phyloP scores from a whole-genome alignment of 2,888 invertebrate genomes.

The Agonopterix arenella region DNA sequence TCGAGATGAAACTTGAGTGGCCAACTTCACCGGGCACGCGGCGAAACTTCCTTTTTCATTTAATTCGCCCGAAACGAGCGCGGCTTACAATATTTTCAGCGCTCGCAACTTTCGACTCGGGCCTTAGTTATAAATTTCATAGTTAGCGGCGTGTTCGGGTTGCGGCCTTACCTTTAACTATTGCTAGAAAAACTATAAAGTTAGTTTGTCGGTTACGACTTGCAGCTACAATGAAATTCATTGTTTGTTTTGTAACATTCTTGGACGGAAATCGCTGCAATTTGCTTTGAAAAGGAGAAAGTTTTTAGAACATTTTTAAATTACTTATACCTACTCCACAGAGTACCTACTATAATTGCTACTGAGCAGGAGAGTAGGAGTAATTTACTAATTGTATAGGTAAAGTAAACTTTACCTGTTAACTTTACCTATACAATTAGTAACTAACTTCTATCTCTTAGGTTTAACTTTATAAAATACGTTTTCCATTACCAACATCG shows the following conservation, averaged over 20 bases:
- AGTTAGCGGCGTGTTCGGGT: slow-evolving; percentile 31
- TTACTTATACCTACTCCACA: too few relatives aligned
- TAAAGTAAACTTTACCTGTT: too few relatives aligned
- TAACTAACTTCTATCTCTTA: too few relatives aligned
- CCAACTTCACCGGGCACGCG: slow-evolving; percentile 63
- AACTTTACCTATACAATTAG: too few relatives aligned
- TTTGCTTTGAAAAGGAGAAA: too few relatives aligned
- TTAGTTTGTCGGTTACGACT: neutral
- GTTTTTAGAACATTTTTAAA: too few relatives aligned
- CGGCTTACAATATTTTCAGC: slow-evolving; percentile 73
- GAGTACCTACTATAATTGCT: too few relatives aligned
- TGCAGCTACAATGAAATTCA: neutral
- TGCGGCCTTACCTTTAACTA: neutral
- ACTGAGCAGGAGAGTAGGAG: too few relatives aligned
- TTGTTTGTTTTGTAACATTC: neutral
- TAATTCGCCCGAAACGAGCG: slow-evolving; percentile 72
- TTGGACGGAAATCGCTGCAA: neutral
- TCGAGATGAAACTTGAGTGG: slow-evolving; percentile 60
- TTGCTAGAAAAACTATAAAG: neutral
- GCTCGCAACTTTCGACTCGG: slow-evolving; percentile 60
- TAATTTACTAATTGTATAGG: too few relatives aligned
- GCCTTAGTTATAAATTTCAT: slow-evolving; percentile 67
- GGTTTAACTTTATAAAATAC: too few relatives aligned
- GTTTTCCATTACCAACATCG: too few relatives aligned
- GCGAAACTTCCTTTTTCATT: slow-evolving; percentile 72